Base-by-base conservation (phyloP, 2,888 invertebrate genomes). In the Phyllotreta striolata region DNA sequence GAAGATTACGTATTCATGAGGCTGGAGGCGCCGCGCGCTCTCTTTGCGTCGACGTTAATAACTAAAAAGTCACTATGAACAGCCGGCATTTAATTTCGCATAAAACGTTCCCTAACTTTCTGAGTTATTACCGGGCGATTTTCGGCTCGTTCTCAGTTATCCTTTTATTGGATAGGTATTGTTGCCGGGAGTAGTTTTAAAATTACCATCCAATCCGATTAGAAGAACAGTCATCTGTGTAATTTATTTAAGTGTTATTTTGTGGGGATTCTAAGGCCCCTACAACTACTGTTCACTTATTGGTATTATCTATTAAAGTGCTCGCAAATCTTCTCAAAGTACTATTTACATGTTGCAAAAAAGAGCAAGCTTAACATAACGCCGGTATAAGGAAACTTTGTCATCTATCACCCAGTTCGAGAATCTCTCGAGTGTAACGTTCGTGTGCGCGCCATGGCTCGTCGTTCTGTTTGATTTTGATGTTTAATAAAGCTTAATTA, bases 1-100 rank as follows among this genome's bases (percentile, higher is more conserved):
- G 56, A 66, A 68, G 68, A 76, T 76, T 76, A 76, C 64, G 68
- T 76, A 76, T 76, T 76, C 76, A 76, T 76, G 74, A 74, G 74
- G 66, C 63, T 63, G 66, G 49, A 52, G 69, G 34, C 24, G 64
- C 54, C 43, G 52, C 62, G 57, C 66, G 54, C 62, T 62, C 64
- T 63, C 65, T 57, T 59, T 61, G 54, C 67, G 65, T 58, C 55
- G 47, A 40, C 58, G 62, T 68, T 68, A 68, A 68, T 68, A 62
- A 62, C 66, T 64, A 62, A 68, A 68, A 66, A 66, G 68, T 66
- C 66, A 66, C 64, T 61, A 64, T 62, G 64, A 64, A 60, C 63
- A 58, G 63, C 38, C 65, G 44, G 55, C 66, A 60, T 64, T 68
- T 66, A 68, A 68, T 68, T 65, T 65, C 58, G 41, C 59, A 59